phyloP scores from a whole-genome alignment of 2,888 invertebrate genomes.

The Trissolcus japonicus region DNA sequence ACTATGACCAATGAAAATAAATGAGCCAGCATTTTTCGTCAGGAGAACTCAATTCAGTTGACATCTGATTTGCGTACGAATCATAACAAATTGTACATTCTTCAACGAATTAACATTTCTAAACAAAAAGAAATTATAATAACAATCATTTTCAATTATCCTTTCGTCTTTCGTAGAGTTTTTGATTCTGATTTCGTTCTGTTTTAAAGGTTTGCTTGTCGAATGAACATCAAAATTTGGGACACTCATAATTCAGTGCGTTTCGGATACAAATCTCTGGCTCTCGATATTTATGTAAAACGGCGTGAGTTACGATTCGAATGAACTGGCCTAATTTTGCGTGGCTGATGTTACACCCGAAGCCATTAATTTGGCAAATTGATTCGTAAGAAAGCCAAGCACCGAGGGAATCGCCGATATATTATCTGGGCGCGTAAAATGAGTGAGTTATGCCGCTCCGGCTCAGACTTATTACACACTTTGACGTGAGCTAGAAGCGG shows the following conservation, averaged over 20 bases:
- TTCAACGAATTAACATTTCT: too few species aligned
- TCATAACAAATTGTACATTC: too few species aligned
- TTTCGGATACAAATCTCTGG: too few species aligned
- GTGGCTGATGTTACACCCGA: conserved; percentile 8
- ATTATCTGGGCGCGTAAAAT: conserved; percentile 24
- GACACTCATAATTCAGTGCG: neutral
- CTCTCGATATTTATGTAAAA: conserved; percentile 9
- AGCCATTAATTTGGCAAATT: conserved; percentile 32
- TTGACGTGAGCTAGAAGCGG: conserved; percentile 30
- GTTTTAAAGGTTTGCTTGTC: too few species aligned
- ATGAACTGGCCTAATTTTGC: conserved; percentile 6
- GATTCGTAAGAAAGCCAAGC: conserved; percentile 13
- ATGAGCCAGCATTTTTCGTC: conserved; percentile 53
- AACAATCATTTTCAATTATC: too few species aligned
- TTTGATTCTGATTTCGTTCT: too few species aligned
- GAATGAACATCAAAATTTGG: too few species aligned
- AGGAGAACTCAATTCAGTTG: conserved; percentile 58
- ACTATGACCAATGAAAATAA: conserved; percentile 61
- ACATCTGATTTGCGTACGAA: conserved; percentile 36
- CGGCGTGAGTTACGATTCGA: conserved; percentile 40
- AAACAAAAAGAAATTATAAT: too few species aligned
- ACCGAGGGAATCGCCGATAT: neutral
- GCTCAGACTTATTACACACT: conserved; percentile 13
- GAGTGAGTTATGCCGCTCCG: conserved; percentile 23
- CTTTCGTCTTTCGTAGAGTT: too few species aligned